These are phyloP conservation scores for Microcebus lehilahytsara DNA, from an alignment of 2,113 vertebrate genomes.

Conservation along the genomic window DNA sequence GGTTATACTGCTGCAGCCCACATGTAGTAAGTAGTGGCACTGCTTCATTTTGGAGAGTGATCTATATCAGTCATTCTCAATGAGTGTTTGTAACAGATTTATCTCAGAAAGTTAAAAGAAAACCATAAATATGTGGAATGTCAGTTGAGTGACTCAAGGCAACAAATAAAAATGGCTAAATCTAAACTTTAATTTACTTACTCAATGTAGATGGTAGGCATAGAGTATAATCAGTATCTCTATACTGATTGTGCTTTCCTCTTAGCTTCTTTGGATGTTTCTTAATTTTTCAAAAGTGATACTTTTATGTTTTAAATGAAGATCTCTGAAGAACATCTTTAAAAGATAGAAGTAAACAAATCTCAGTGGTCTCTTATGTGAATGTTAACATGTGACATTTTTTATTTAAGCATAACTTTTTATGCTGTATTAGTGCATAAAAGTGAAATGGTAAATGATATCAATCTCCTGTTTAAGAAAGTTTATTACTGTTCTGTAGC, in stretches of 20 bases:
- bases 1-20: neutral
- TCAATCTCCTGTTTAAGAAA: no score
- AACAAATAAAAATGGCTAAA: neutral
- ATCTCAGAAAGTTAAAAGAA: neutral
- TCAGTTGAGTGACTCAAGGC: neutral
- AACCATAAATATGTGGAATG: neutral
- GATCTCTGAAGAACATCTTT: slow-evolving; percentile 2
- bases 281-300: neutral
- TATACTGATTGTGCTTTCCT: neutral
- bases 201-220: neutral
- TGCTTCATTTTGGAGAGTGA: neutral
- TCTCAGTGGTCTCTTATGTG: neutral
- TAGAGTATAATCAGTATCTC: no score
- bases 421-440: no score
- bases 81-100: neutral
- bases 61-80: neutral
- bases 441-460: no score
- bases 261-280: neutral
- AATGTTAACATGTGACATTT: neutral
- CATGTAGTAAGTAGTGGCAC: neutral
- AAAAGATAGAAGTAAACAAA: neutral
- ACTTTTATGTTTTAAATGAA: slow-evolving; percentile 40
- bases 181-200: neutral
- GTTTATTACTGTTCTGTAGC: no score
- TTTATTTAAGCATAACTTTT: neutral